These are phyloP conservation scores for Urocynchramus pylzowi DNA, from an alignment of 2,113 vertebrate species.

Conservation along the genomic window DNA sequence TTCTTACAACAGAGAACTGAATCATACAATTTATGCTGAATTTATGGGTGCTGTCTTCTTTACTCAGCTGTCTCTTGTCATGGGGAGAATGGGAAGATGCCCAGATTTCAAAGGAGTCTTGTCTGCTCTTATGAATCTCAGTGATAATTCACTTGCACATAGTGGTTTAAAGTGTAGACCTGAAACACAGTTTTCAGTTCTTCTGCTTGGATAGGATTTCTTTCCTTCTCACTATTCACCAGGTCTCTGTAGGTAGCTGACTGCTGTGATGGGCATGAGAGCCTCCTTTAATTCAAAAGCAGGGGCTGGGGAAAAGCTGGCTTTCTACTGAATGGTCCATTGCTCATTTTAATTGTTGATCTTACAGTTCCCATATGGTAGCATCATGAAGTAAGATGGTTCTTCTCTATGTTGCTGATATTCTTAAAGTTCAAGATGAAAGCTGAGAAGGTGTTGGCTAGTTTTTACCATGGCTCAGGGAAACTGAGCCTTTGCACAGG, in stretches of 20 bases:
- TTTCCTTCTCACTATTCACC: neutral
- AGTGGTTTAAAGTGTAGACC: neutral
- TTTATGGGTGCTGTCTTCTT: constrained; percentile 38
- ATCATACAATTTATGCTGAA: constrained; percentile 39
- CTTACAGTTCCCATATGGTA: neutral
- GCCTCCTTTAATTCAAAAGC: neutral
- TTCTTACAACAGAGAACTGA: constrained; percentile 50
- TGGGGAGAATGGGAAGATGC: constrained; percentile 32
- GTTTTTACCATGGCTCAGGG: neutral
- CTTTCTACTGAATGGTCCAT: neutral
- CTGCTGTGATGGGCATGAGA: neutral
- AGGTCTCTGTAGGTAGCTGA: neutral
- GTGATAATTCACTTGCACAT: neutral
- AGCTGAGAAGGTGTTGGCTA: neutral
- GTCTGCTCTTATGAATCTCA: neutral
- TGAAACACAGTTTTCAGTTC: neutral
- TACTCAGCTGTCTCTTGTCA: constrained; percentile 41
- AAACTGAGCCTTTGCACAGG: neutral
- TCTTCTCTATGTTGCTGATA: neutral
- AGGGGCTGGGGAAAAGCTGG: neutral
- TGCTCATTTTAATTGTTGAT: neutral
- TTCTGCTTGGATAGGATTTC: neutral
- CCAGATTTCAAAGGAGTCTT: constrained; percentile 14
- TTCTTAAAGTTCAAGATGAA: neutral
- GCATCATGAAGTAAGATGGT: neutral